These are phyloP conservation scores for Triops cancriformis DNA, from an alignment of 1,140 invertebrate genomes.

Conservation along the genomic window DNA sequence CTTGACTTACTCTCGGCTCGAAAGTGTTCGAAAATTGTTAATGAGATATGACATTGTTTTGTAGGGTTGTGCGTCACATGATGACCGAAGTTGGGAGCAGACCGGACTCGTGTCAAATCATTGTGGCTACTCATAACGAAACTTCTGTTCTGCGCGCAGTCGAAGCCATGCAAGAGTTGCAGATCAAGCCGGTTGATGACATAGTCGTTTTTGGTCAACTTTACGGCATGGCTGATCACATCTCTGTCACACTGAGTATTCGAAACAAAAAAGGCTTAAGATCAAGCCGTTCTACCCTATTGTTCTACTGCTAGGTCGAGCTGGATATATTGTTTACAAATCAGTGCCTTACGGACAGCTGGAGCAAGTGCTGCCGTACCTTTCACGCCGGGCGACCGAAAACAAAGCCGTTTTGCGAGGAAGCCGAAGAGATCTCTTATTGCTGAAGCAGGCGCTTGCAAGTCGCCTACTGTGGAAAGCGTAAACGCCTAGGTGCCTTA, in stretches of 20 bases:
- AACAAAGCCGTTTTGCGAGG: constrained; percentile 46
- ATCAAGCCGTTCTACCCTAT: not conserved
- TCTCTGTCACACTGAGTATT: constrained; percentile 45
- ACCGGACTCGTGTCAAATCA: constrained; percentile 29
- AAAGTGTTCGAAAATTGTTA: no score
- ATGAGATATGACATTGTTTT: not conserved
- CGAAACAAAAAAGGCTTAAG: not conserved
- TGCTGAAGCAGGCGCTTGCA: constrained; percentile 41
- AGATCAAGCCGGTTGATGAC: constrained; percentile 26
- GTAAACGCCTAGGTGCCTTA: no score
- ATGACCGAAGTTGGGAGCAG: constrained; percentile 3
- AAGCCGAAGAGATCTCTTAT: constrained; percentile 44
- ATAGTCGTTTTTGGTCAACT: constrained; percentile 48
- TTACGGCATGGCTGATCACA: constrained; percentile 50
- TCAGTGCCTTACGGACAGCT: constrained; percentile 49
- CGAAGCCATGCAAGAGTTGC: constrained; percentile 30
- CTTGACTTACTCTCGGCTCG: not conserved
- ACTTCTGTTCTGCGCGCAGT: constrained; percentile 35
- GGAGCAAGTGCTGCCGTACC: constrained; percentile 45
- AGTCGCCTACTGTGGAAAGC: constrained; percentile 29
- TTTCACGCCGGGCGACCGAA: constrained; percentile 45
- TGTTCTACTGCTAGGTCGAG: constrained; percentile 38
- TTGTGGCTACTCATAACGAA: constrained; percentile 42
- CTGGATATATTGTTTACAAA: constrained; percentile 49
- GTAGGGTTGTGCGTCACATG: constrained; percentile 20